A percentile compares a stretch with the other conserved stretches of the same genome.
These are phyloP conservation scores for Cercopithecus hamlyni DNA, from an alignment of 2,797 vertebrate genomes.

Conservation along the genomic window DNA sequence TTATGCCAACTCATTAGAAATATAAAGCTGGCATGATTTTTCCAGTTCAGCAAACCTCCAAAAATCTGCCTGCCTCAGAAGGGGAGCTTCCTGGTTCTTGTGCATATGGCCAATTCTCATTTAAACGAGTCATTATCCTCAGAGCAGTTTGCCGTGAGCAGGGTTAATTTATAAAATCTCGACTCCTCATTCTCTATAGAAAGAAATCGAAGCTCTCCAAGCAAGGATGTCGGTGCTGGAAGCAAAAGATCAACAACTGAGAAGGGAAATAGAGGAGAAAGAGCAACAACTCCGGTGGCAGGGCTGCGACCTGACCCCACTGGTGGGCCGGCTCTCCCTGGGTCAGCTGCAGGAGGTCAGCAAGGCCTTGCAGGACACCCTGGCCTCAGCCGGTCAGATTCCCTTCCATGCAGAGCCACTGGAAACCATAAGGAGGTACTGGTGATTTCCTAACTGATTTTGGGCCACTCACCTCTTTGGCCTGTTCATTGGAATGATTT, in stretches of 20 bases:
- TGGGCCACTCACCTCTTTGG: background rate
- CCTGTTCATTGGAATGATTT: background rate
- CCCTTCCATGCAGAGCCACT: conserved; percentile 85
- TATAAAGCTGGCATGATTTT: conserved; percentile 12
- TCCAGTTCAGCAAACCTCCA: conserved; percentile 46
- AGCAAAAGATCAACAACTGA: conserved; percentile 85
- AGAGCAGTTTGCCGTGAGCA: background rate
- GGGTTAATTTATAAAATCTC: conserved; percentile 29
- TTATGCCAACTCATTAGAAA: conserved; percentile 54
- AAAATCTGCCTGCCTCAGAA: conserved; percentile 26
- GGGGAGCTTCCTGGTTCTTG: background rate
- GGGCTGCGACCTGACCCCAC: conserved; percentile 85
- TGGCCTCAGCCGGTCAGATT: conserved; percentile 84
- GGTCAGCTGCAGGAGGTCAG: conserved; percentile 87
- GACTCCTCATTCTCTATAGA: conserved; percentile 82
- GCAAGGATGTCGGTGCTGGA: conserved; percentile 86
- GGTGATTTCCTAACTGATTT: conserved; percentile 15
- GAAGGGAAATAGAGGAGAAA: conserved; percentile 87
- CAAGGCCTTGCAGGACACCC: conserved; percentile 87
- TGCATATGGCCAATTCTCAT: background rate
- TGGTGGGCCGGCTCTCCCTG: conserved; percentile 82
- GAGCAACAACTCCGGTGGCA: conserved; percentile 84
- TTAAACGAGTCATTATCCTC: background rate
- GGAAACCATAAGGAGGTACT: conserved; percentile 86
- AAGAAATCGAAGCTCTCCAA: conserved; percentile 89